Evolutionary conservation across 2,888 invertebrate species (phyloP).

Genomic region (Pediacus dermestoides): DNA sequence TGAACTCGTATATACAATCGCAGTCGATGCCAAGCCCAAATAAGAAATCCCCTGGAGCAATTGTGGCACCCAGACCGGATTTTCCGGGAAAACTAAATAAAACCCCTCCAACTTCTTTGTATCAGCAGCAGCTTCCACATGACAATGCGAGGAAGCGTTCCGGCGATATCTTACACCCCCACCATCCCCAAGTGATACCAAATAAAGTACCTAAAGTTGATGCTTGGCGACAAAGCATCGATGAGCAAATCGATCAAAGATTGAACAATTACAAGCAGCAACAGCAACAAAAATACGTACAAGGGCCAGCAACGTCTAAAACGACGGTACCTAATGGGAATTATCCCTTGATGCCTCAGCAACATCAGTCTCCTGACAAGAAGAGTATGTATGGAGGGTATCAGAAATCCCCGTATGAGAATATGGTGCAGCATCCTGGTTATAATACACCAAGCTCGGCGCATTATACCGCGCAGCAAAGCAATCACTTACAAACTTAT

Average conservation of each 20-base stretch:
- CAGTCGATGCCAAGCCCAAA: constrained; percentile 14
- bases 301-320: constrained; percentile 23
- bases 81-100: no score
- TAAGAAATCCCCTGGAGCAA: constrained; percentile 27
- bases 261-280: constrained; percentile 48
- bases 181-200: constrained; percentile 39
- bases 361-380: no score
- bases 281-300: constrained; percentile 30
- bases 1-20: constrained; percentile 34
- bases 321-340: constrained; percentile 30
- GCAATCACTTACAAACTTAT: constrained; percentile 42
- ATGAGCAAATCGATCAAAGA: constrained; percentile 56
- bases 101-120: no score
- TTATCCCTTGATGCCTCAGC: constrained; percentile 21
- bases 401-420: constrained; percentile 35
- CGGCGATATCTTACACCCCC: no score
- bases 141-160: no score
- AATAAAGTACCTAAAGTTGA: constrained; percentile 54
- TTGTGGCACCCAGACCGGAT: constrained; percentile 38
- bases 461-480: constrained; percentile 34
- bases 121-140: no score
- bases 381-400: constrained; percentile 34
- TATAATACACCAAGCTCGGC: constrained; percentile 16
- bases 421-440: constrained; percentile 22
- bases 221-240: constrained; percentile 54